These are phyloP conservation scores for Acleris cristana DNA, from an alignment of 2,888 invertebrate genomes.

Conservation along the genomic window DNA sequence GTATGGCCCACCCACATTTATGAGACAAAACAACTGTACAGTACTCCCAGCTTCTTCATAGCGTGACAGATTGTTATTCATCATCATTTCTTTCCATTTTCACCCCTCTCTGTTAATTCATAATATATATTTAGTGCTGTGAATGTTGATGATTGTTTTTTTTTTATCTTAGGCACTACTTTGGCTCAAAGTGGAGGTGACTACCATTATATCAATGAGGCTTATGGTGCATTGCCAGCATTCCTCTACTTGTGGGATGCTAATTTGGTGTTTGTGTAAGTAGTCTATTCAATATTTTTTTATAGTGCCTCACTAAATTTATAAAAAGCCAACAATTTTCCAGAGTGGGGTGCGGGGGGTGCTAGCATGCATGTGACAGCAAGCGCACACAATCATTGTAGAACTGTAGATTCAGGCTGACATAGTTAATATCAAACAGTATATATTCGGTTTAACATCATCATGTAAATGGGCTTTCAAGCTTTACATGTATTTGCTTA, in stretches of 20 bases:
- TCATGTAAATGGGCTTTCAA: not conserved
- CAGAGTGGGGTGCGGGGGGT: too few species aligned
- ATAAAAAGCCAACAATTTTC: not conserved
- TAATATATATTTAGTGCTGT: not conserved
- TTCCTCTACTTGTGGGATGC: conserved; percentile 99
- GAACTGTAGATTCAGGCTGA: not conserved
- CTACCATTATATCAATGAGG: conserved; percentile 97
- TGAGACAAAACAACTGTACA: too few species aligned
- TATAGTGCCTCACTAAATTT: not conserved
- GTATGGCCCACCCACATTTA: too few species aligned
- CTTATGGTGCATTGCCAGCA: conserved; percentile 95
- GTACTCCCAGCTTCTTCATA: too few species aligned
- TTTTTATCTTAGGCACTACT: conserved; percentile 80
- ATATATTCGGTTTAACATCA: not conserved
- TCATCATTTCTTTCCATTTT: too few species aligned
- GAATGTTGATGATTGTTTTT: not conserved
- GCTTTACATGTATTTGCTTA: conserved; percentile 4
- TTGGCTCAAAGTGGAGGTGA: conserved; percentile 98
- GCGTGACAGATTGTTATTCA: too few species aligned
- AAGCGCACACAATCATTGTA: too few species aligned
- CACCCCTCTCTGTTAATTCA: too few species aligned
- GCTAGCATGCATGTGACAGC: too few species aligned
- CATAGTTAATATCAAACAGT: not conserved
- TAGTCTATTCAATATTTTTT: conserved; percentile 43
- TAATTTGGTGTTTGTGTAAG: conserved; percentile 97